Evolutionary conservation across 2,888 invertebrate species (phyloP), one percentile per base, ranked within the genome.

Genomic region (Tillus elongatus): DNA sequence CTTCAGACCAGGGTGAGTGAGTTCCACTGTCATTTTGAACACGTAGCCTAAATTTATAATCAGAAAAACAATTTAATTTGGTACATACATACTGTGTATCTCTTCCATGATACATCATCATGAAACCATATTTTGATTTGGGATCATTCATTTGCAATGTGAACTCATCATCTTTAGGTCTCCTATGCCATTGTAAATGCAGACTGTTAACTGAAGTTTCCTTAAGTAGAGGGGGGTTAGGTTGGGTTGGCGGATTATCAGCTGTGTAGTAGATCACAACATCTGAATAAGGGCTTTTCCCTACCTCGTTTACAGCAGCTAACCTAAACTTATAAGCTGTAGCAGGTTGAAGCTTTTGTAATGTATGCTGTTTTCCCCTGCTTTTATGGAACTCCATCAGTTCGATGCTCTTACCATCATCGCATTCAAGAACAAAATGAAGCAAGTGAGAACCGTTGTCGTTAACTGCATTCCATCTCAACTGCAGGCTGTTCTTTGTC

Each of bases 21-120:
- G 74, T 71, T 2, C 91, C 91, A 52, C 88, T 87, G 47, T 82
- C 82, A 57, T 89, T 91, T 58, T 80, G 80, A 48, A 86, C 82
- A 46, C 80, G 74, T 51, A 90, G 69, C 60, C 88, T 75, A 66
- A 90, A 90, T 55, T 78, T 81, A 64, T 89, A 91, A 54, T 79
- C 77, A 46, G 84, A 79, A 51, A 84, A 85, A 51, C 86, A 74
- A 28, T 74, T 71, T 41, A 91, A 71, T 40, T 75, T 75, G 38
- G 69, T 66, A 60, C 85, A 82, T 46, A 74, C 70, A 63, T 83
- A 75, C 14, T 74, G 68, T 12, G 75, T 72, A 35, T 86, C 86
- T 44, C 74, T 69, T 2, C 91, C 91, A 58, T 79, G 79, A 68
- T 87, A 89, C 30, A 83, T 19, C 9, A 82, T 76, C 45, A 86